These are phyloP conservation scores for Hippoglossus hippoglossus DNA, from an alignment of 2,797 vertebrate genomes.

Conservation along the genomic window DNA sequence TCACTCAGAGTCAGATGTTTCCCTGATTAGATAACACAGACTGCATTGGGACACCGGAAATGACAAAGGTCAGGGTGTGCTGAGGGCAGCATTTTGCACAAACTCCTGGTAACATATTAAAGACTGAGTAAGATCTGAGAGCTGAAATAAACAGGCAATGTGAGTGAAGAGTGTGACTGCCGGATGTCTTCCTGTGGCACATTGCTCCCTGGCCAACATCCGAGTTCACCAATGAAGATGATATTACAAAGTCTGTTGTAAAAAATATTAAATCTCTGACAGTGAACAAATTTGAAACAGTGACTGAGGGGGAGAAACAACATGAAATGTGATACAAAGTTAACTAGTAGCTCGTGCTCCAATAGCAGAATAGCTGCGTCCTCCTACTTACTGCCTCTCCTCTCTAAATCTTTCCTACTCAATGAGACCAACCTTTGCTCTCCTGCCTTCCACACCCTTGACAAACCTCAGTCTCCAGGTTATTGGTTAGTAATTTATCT, in stretches of 20 bases:
- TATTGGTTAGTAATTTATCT: constrained; percentile 76
- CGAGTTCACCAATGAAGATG: constrained; percentile 26
- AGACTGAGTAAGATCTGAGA: constrained; percentile 42
- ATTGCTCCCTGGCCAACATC: constrained; percentile 28
- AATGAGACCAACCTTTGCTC: constrained; percentile 68
- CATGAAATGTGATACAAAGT: constrained; percentile 19
- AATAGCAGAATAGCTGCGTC: constrained; percentile 14
- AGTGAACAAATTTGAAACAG: constrained; percentile 22
- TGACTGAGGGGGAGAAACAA: constrained; percentile 13
- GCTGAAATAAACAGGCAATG: constrained; percentile 26
- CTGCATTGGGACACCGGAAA: constrained; percentile 73
- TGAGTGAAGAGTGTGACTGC: constrained; percentile 43
- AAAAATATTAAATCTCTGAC: constrained; percentile 14
- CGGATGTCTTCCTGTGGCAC: constrained; percentile 49
- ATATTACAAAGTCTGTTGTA: constrained; percentile 21
- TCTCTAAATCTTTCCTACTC: constrained; percentile 43
- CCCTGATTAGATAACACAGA: constrained; percentile 80
- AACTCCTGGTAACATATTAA: constrained; percentile 81
- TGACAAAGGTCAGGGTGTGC: constrained; percentile 82
- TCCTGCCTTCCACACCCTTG: constrained; percentile 67
- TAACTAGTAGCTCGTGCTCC: constrained; percentile 15
- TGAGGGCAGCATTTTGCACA: constrained; percentile 75
- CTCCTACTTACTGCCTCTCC: constrained; percentile 19
- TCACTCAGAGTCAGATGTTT: constrained; percentile 64
- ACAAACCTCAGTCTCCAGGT: constrained; percentile 61